These are phyloP conservation scores for Cheiracanthium punctorium DNA, from an alignment of 2,888 invertebrate genomes.

Conservation along the genomic window DNA sequence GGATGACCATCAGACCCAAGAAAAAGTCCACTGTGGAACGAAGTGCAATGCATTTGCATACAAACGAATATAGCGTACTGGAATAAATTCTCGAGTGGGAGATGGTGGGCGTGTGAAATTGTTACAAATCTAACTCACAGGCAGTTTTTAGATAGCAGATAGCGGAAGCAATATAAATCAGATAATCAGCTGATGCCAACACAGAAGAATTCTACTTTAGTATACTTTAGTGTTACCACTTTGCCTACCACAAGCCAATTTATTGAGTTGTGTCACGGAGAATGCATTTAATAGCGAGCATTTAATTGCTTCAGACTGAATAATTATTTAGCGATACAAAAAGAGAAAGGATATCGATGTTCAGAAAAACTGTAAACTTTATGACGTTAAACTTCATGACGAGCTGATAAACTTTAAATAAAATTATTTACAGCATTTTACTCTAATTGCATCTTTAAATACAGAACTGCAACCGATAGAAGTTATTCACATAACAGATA, in stretches of 20 bases:
- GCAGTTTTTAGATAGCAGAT: neutral
- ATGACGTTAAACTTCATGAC: too few relatives aligned
- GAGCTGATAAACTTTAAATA: too few relatives aligned
- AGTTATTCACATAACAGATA: too few relatives aligned
- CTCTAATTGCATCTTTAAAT: too few relatives aligned
- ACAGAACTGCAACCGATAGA: too few relatives aligned
- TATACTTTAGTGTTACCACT: too few relatives aligned
- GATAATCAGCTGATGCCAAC: neutral
- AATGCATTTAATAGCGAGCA: too few relatives aligned
- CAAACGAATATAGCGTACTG: slow-evolving; percentile 39
- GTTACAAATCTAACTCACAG: neutral
- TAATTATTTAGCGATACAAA: too few relatives aligned
- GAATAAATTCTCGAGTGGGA: neutral
- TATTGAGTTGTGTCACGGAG: neutral
- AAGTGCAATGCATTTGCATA: slow-evolving; percentile 35
- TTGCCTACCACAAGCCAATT: neutral
- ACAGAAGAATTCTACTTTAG: too few relatives aligned
- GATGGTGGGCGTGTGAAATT: slow-evolving; percentile 19
- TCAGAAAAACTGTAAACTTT: neutral
- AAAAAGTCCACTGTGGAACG: neutral
- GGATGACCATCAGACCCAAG: slow-evolving; percentile 22
- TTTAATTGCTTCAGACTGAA: too few relatives aligned
- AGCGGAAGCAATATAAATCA: slow-evolving; percentile 10
- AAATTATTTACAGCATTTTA: too few relatives aligned
- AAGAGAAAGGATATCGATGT: neutral